Conservation (phyloP, 1,140 invertebrate genomes). For the Drosophila trapezifrons region DNA sequence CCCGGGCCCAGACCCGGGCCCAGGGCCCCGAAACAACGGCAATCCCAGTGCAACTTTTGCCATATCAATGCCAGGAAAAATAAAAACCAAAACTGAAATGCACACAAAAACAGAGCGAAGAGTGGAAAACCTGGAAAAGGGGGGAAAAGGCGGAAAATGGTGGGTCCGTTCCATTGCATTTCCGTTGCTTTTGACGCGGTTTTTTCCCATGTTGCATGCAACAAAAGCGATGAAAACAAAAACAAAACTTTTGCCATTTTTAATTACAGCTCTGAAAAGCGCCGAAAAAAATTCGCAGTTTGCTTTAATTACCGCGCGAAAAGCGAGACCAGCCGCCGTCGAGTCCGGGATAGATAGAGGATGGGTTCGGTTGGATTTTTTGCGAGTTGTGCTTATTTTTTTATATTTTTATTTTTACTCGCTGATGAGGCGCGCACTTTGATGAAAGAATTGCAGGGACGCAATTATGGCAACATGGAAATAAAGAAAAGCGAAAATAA, state of each 20-base stretch:
- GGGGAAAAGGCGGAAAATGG: slow-evolving; percentile 17
- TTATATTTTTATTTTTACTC: slow-evolving; percentile 12
- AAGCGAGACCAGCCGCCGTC: too few species aligned
- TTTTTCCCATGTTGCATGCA: slow-evolving; percentile 44
- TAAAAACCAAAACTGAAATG: slow-evolving; percentile 32
- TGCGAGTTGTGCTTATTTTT: slow-evolving; percentile 18
- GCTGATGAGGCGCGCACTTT: slow-evolving; percentile 79
- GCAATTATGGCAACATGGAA: slow-evolving; percentile 80
- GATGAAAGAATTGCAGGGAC: slow-evolving; percentile 76
- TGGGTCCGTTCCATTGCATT: slow-evolving; percentile 63
- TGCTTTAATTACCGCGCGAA: slow-evolving; percentile 77
- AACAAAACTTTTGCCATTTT: slow-evolving; percentile 79
- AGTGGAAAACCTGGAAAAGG: slow-evolving; percentile 20
- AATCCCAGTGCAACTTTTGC: slow-evolving; percentile 48
- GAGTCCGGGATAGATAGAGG: background rate
- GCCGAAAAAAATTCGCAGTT: slow-evolving; percentile 74
- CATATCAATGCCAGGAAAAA: slow-evolving; percentile 56
- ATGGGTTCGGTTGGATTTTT: slow-evolving; percentile 22
- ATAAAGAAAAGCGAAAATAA: slow-evolving; percentile 79
- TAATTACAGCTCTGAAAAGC: slow-evolving; percentile 80
- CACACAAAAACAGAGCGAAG: slow-evolving; percentile 6
- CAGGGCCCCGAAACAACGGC: slow-evolving; percentile 38
- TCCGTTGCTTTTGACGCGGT: slow-evolving; percentile 78
- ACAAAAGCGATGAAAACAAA: slow-evolving; percentile 45
- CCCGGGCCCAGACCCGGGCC: background rate